These are phyloP conservation scores for Metacarcinus magister DNA, from an alignment of 2,888 invertebrate species.

Conservation along the genomic window DNA sequence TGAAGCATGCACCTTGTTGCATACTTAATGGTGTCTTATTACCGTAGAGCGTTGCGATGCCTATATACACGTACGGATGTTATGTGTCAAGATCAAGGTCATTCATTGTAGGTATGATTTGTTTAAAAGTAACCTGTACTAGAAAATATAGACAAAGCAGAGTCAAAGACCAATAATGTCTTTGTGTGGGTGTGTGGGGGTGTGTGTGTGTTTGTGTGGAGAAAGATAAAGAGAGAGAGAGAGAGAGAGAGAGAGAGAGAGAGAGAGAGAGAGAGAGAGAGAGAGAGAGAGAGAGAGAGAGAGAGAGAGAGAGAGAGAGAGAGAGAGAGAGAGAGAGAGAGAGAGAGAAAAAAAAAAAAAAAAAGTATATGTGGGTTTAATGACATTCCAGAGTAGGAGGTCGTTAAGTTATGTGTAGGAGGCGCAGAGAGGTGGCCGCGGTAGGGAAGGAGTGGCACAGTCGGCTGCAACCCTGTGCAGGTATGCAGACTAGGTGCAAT, in stretches of 20 bases:
- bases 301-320: slow-evolving; percentile 64
- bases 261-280: not conserved
- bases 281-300: not conserved
- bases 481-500: not conserved
- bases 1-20: too few relatives aligned
- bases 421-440: not conserved
- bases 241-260: too few relatives aligned
- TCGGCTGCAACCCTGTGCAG: not conserved
- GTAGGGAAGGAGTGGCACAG: not conserved
- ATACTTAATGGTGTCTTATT: too few relatives aligned
- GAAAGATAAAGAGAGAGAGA: not conserved
- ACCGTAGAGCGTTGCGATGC: too few relatives aligned
- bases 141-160: too few relatives aligned
- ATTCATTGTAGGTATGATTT: too few relatives aligned
- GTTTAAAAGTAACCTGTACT: too few relatives aligned
- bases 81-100: too few relatives aligned
- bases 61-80: too few relatives aligned
- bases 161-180: too few relatives aligned
- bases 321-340: slow-evolving; percentile 63
- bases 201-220: not conserved
- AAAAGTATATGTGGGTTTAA: not conserved
- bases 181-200: too few relatives aligned
- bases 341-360: slow-evolving; percentile 27
- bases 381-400: not conserved
- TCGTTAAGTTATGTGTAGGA: not conserved